phyloP scores from a whole-genome alignment of 2,113 vertebrate species.

The Pyrgilauda ruficollis region DNA sequence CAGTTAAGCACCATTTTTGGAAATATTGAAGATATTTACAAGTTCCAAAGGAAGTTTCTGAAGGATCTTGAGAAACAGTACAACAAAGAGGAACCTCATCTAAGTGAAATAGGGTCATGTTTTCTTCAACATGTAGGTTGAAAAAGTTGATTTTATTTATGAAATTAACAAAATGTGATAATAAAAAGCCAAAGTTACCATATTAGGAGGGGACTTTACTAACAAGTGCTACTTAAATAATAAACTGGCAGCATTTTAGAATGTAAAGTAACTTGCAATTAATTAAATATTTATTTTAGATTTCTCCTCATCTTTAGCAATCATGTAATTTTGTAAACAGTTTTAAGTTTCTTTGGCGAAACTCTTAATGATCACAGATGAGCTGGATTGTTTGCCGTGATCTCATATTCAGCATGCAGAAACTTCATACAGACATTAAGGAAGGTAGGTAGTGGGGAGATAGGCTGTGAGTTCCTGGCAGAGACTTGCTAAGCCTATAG shows the following conservation, averaged over 20 bases:
- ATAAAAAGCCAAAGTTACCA: not conserved
- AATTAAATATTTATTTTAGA: not conserved
- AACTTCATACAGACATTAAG: not conserved
- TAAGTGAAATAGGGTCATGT: conserved; percentile 94
- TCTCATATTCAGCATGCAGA: not conserved
- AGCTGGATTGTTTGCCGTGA: not conserved
- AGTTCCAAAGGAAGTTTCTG: conserved; percentile 93
- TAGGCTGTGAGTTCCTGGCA: not conserved
- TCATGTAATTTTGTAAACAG: not conserved
- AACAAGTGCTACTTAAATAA: not conserved
- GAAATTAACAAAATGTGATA: not conserved
- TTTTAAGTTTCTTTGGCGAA: not conserved
- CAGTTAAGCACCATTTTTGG: conserved; percentile 95
- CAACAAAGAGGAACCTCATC: conserved; percentile 91
- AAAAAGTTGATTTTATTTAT: not conserved
- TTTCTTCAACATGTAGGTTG: conserved; percentile 89
- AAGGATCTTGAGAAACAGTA: conserved; percentile 94
- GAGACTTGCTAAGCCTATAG: not conserved
- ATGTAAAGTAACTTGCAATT: not conserved
- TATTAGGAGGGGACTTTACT: not conserved
- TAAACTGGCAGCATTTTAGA: not conserved
- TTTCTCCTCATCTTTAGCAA: not conserved
- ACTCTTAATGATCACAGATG: not conserved
- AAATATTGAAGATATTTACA: conserved; percentile 98
- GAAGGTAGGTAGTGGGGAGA: not conserved